A percentile compares a stretch with the other conserved stretches of the same genome.
Evolutionary conservation across 2,888 invertebrate species (phyloP).

Genomic region (Sabellastarte sp.): DNA sequence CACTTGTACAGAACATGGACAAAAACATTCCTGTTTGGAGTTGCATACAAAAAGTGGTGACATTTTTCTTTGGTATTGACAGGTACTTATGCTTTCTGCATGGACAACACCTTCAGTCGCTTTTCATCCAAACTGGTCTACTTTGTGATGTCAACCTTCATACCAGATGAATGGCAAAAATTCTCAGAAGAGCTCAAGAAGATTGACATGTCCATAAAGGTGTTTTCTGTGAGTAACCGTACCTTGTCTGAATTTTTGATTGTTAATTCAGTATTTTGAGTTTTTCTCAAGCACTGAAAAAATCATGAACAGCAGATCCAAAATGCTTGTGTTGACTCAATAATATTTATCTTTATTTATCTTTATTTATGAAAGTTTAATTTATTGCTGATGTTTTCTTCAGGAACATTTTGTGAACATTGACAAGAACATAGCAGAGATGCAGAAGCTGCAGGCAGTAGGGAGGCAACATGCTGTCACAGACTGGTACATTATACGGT

Average conservation of each 20-base stretch:
- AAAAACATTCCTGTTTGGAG: too few species aligned
- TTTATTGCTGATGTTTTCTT: too few species aligned
- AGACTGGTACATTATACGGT: conserved; percentile 22
- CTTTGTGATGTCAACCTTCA: conserved; percentile 67
- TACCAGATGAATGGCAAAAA: conserved; percentile 72
- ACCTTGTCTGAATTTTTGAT: too few species aligned
- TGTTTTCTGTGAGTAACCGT: too few species aligned
- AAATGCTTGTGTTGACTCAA: too few species aligned
- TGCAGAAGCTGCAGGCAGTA: conserved; percentile 13
- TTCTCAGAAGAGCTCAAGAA: conserved; percentile 86
- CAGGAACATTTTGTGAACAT: background rate
- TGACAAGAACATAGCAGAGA: conserved; percentile 4
- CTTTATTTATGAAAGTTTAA: too few species aligned
- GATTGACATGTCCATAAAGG: conserved; percentile 81
- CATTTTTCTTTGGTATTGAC: conserved; percentile 10
- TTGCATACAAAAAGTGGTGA: conserved; percentile 4
- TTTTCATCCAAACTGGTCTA: conserved; percentile 81
- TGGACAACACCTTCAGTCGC: conserved; percentile 79
- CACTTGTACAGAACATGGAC: too few species aligned
- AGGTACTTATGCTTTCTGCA: conserved; percentile 81
- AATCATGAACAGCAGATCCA: too few species aligned
- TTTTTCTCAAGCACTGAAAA: too few species aligned
- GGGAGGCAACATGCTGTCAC: conserved; percentile 17
- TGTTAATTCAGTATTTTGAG: too few species aligned
- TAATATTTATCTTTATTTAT: too few species aligned